A percentile compares a stretch with the other conserved stretches of the same genome.
Evolutionary conservation across 2,113 vertebrate genomes (phyloP).

Genomic region (Pardalotus punctatus): DNA sequence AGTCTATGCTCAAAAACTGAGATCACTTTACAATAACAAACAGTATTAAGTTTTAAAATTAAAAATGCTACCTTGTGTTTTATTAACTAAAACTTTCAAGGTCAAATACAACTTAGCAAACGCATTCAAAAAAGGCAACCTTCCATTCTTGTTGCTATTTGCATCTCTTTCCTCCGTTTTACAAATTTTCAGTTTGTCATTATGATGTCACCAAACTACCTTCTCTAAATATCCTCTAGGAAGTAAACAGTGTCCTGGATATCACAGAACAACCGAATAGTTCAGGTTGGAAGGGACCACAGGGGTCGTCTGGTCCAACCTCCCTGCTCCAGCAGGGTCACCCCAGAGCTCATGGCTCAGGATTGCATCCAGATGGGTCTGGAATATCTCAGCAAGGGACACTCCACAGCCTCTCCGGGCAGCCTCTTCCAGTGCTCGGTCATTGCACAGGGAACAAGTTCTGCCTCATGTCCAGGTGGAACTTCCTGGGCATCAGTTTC

Average conservation of each 20-base stretch:
- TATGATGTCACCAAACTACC: not conserved
- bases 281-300: not conserved
- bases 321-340: not conserved
- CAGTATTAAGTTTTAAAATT: slow-evolving; percentile 46
- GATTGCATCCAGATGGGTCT: not conserved
- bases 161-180: not conserved
- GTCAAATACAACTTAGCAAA: slow-evolving; percentile 30
- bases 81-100: slow-evolving; percentile 38
- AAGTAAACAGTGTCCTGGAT: not conserved
- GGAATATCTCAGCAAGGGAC: not conserved
- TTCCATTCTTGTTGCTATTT: slow-evolving; percentile 1
- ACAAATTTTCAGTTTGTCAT: not conserved
- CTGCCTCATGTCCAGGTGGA: not conserved
- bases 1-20: slow-evolving; percentile 25
- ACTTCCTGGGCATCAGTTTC: not conserved
- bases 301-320: not conserved
- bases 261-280: not conserved
- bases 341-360: not conserved
- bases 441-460: not conserved
- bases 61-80: slow-evolving; percentile 46
- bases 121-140: not conserved
- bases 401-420: not conserved
- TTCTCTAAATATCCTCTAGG: not conserved
- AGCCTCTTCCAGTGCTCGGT: not conserved
- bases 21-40: slow-evolving; percentile 57